A percentile compares a stretch with the other conserved stretches of the same genome.
phyloP scores from a whole-genome alignment of 2,888 invertebrate genomes.

The Operophtera brumata region DNA sequence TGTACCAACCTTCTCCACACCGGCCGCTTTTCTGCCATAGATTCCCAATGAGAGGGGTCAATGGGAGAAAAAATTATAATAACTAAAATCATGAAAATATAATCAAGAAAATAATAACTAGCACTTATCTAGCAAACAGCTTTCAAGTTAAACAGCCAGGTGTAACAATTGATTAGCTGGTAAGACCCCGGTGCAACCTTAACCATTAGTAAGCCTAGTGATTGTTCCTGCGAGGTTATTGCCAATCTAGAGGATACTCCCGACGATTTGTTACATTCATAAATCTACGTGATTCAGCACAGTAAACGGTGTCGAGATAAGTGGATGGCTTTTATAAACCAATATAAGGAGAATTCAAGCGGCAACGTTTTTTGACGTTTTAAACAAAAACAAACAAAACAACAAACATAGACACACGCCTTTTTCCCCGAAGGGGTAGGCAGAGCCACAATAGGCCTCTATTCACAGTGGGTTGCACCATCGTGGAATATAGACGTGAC shows the following conservation, averaged over 20 bases:
- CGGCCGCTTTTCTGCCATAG: no score
- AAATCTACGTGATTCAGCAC: conserved; percentile 14
- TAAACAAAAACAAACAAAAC: no score
- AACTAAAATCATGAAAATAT: no score
- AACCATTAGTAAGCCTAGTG: conserved; percentile 45
- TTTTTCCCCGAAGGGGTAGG: no score
- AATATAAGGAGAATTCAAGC: not conserved
- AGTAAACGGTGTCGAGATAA: not conserved
- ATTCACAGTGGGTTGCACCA: no score
- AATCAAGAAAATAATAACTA: no score
- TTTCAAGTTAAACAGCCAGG: conserved; percentile 5
- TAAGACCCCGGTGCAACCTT: conserved; percentile 44
- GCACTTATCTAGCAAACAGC: not conserved
- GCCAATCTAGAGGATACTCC: conserved; percentile 28
- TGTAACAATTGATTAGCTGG: conserved; percentile 51
- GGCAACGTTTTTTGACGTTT: not conserved
- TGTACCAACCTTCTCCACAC: no score
- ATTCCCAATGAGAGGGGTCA: no score
- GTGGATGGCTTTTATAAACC: not conserved
- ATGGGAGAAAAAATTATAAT: no score
- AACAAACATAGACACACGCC: no score
- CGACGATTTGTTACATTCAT: conserved; percentile 20
- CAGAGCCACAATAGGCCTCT: no score
- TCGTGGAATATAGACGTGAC: no score
- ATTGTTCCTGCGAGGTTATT: conserved; percentile 27